Conservation (phyloP, 2,797 vertebrate species). For the Ctenochaetus hawaiiensis region DNA sequence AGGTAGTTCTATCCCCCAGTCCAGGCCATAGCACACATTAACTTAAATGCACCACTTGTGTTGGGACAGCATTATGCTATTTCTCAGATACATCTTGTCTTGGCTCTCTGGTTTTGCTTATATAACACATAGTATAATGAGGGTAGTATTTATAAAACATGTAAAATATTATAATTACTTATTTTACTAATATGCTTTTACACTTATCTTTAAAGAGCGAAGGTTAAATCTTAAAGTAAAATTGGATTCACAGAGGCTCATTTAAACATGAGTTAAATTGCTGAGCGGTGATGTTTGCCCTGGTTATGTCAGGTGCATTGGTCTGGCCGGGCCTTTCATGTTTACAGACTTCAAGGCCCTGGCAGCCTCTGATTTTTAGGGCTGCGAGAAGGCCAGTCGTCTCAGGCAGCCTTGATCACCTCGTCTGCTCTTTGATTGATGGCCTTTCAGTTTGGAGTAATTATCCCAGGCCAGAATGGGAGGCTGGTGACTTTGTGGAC, state of each 20-base stretch:
- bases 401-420: conserved; percentile 65
- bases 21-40: too few species aligned
- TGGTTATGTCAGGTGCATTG: conserved; percentile 34
- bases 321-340: conserved; percentile 66
- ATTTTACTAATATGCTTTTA: conserved; percentile 8
- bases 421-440: conserved; percentile 82
- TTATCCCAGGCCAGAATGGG: conserved; percentile 63
- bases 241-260: conserved; percentile 21
- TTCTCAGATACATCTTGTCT: not conserved
- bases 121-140: not conserved
- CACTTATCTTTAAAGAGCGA: not conserved
- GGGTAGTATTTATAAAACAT: not conserved
- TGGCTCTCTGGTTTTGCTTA: not conserved
- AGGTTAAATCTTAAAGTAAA: conserved; percentile 27
- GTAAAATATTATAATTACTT: not conserved
- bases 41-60: too few species aligned
- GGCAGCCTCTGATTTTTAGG: conserved; percentile 61
- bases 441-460: conserved; percentile 79
- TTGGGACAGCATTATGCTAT: too few species aligned
- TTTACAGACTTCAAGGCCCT: conserved; percentile 76
- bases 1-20: too few species aligned
- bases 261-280: conserved; percentile 60
- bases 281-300: conserved; percentile 59
- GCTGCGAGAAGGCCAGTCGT: conserved; percentile 63
- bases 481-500: conserved; percentile 52